Evolutionary conservation across 2,888 invertebrate species (phyloP).

Genomic region (Phytoseiulus persimilis): DNA sequence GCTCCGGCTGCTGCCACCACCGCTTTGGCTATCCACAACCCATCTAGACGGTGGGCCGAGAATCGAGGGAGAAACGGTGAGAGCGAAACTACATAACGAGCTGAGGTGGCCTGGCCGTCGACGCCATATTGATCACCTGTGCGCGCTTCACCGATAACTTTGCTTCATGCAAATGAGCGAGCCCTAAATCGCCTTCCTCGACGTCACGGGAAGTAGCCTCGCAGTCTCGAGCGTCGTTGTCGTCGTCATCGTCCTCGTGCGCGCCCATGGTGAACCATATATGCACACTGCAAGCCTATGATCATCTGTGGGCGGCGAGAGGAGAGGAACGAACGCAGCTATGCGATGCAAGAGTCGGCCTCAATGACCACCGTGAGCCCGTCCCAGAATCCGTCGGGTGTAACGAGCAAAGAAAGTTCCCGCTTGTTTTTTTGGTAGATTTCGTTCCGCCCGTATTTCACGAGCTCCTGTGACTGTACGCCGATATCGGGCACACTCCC

Average conservation of each 20-base stretch:
- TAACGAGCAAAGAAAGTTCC: too few relatives aligned
- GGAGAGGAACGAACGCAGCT: too few relatives aligned
- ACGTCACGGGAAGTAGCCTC: neutral
- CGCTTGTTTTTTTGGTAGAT: too few relatives aligned
- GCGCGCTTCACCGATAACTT: neutral
- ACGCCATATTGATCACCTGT: slow-evolving; percentile 20
- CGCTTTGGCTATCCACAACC: neutral
- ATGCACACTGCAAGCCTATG: neutral
- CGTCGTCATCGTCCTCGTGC: neutral
- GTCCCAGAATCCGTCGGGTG: too few relatives aligned
- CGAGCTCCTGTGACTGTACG: too few relatives aligned
- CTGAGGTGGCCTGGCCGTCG: slow-evolving; percentile 34
- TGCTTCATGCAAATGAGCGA: neutral
- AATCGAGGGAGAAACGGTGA: neutral
- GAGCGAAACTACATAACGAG: slow-evolving; percentile 30
- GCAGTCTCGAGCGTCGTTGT: neutral
- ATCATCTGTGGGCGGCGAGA: neutral
- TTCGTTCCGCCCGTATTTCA: too few relatives aligned
- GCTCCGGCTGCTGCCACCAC: neutral
- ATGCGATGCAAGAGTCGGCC: too few relatives aligned
- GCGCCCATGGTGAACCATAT: neutral
- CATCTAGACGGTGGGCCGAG: neutral
- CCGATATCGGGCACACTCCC: too few relatives aligned
- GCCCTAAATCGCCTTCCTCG: neutral
- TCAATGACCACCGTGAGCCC: too few relatives aligned